These are phyloP conservation scores for Ceratothoa steindachneri DNA, from an alignment of 2,888 invertebrate genomes.

Conservation along the genomic window DNA sequence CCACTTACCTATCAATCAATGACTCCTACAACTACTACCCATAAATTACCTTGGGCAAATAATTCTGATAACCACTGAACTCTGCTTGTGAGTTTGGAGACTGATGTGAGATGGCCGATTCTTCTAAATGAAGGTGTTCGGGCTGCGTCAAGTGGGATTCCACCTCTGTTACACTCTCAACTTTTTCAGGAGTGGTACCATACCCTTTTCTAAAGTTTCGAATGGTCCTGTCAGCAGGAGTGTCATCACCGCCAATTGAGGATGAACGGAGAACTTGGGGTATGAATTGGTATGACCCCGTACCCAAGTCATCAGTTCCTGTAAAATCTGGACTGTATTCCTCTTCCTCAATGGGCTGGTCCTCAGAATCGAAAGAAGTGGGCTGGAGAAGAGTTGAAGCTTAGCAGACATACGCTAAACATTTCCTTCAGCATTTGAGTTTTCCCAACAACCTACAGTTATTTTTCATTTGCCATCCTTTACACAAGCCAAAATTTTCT, in stretches of 20 bases:
- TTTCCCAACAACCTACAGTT: not conserved
- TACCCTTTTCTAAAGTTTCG: conserved; percentile 15
- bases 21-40: too few relatives aligned
- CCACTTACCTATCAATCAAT: too few relatives aligned
- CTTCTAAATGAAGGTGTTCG: too few relatives aligned
- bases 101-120: not conserved
- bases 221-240: conserved; percentile 6
- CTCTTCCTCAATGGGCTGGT: conserved; percentile 18
- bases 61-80: conserved; percentile 27
- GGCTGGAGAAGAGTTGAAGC: not conserved
- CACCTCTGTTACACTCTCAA: not conserved
- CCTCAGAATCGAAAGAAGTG: conserved; percentile 16
- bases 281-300: conserved; percentile 34
- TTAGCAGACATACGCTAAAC: not conserved
- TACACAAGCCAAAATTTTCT: too few relatives aligned
- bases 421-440: not conserved
- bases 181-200: conserved; percentile 28
- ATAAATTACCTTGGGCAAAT: conserved; percentile 34
- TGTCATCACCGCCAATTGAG: conserved; percentile 25
- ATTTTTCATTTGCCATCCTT: too few relatives aligned
- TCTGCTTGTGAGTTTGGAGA: not conserved
- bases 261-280: conserved; percentile 30
- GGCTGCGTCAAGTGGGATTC: not conserved
- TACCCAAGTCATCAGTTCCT: conserved; percentile 1
- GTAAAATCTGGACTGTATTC: too few relatives aligned